Evolutionary conservation across 1,140 invertebrate genomes (phyloP), one percentile per base, ranked within the genome.

Genomic region (Diorhabda elongata): DNA sequence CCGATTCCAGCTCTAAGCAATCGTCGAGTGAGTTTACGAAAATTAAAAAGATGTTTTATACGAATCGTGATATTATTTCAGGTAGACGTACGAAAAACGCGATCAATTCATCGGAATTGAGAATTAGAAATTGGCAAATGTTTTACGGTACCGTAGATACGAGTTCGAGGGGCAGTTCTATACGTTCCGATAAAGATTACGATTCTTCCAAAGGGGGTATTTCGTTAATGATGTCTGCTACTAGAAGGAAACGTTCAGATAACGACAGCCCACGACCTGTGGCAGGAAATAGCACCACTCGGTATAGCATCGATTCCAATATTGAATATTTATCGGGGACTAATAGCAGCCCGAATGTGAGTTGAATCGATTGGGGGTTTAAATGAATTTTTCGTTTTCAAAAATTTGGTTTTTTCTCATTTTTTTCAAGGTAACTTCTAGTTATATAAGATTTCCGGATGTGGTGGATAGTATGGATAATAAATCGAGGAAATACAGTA

Each of bases 41-140:
- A 56, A 56, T 56, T 56, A 56, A 56, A n/a, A 56, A 26, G 26
- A 26, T 26, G 26, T 26, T 26, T 26, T 56, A 56, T 56, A 7
- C 52, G 52, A 7, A 7, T 56, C n/a, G 6, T 7, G 6, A 56
- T 7, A 7, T 56, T 56, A 7, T 56, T 56, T 56, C n/a, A 56
- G n/a, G 2, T n/a, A 7, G 52, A 7, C n/a, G n/a, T n/a, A 56
- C 52, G 6, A 56, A 56, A 56, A 56, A 7, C 6, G n/a, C 58
- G 7, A 7, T 6, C 58, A 5, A 73, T 45, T 61, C 67, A 3
- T 64, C 70, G 11, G 74, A 64, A 44, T 68, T 71, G 11, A 52
- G 74, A 43, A 76, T 76, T 7, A 58, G 74, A 65, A 69, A 72
- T 5, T 76, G 74, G 74, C 70, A 73, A 61, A 56, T 69, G 7